These are phyloP conservation scores for Chaunax sp. DNA, from an alignment of 2,797 vertebrate genomes.

Conservation along the genomic window DNA sequence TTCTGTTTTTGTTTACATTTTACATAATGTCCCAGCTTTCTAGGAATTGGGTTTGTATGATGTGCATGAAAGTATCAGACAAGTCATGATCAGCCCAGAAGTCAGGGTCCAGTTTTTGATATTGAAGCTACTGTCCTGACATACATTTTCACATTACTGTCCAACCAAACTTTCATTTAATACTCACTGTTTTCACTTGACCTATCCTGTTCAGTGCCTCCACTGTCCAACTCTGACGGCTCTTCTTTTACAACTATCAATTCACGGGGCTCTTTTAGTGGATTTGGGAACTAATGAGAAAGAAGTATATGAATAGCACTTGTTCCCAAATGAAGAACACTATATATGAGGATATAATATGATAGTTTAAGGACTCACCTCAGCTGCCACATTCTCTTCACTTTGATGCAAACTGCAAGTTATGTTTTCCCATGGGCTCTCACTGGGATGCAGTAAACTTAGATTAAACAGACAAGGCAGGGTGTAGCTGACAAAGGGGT, in stretches of 20 bases:
- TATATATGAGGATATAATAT: background rate
- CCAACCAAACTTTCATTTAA: background rate
- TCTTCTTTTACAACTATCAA: conserved; percentile 79
- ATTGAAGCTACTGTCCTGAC: too few species aligned
- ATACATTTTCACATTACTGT: too few species aligned
- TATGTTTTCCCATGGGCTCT: conserved; percentile 62
- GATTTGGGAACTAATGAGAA: conserved; percentile 48
- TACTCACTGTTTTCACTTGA: conserved; percentile 68
- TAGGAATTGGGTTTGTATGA: too few species aligned
- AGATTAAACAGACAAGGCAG: conserved; percentile 16
- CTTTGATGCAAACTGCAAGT: conserved; percentile 41
- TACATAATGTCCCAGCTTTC: too few species aligned
- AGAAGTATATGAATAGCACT: background rate
- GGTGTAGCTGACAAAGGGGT: background rate
- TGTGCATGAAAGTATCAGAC: too few species aligned
- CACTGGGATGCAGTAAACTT: conserved; percentile 54
- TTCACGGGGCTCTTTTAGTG: conserved; percentile 52
- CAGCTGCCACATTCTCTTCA: conserved; percentile 34
- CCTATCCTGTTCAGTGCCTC: conserved; percentile 27
- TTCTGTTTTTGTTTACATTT: too few species aligned
- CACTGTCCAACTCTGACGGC: conserved; percentile 59
- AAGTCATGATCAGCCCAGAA: too few species aligned
- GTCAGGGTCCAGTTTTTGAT: too few species aligned
- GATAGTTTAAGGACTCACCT: conserved; percentile 48
- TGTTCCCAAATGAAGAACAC: conserved; percentile 7